phyloP scores from a whole-genome alignment of 2,888 invertebrate species.

The Caenorhabditis sp. region DNA sequence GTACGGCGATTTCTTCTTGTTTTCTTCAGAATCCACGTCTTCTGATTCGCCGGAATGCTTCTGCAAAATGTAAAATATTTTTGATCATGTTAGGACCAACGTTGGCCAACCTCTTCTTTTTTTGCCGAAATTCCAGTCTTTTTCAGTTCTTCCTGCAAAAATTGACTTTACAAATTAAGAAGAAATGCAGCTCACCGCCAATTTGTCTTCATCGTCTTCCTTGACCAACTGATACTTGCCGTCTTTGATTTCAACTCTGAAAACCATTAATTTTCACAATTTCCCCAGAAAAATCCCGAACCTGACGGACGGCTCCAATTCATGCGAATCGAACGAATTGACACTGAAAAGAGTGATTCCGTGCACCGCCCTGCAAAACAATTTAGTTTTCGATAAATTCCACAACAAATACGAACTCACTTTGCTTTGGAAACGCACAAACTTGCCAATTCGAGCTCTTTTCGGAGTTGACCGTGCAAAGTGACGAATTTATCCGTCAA shows the following conservation, averaged over 20 bases:
- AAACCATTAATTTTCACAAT: neutral
- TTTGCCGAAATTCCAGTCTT: neutral
- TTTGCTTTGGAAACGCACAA: constrained; percentile 56
- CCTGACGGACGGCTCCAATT: constrained; percentile 51
- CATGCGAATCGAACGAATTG: constrained; percentile 48
- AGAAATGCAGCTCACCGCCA: too few species aligned
- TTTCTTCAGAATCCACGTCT: constrained; percentile 35
- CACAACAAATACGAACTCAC: constrained; percentile 24
- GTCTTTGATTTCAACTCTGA: constrained; percentile 23
- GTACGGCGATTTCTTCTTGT: constrained; percentile 18
- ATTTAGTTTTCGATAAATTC: neutral
- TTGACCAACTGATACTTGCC: constrained; percentile 13
- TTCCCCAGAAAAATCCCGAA: too few species aligned
- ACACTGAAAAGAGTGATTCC: constrained; percentile 58
- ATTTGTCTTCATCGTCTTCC: constrained; percentile 16
- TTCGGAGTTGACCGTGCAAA: constrained; percentile 17
- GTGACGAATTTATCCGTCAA: constrained; percentile 34
- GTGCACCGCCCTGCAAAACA: constrained; percentile 46
- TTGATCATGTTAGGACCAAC: too few species aligned
- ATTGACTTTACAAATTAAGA: neutral
- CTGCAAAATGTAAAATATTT: neutral
- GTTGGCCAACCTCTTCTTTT: neutral
- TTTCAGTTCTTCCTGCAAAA: constrained; percentile 7
- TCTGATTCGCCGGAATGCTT: constrained; percentile 30
- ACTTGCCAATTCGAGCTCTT: constrained; percentile 43